Evolutionary conservation across 1,140 invertebrate genomes (phyloP).

Genomic region (Pseudachorutes palmiensis): DNA sequence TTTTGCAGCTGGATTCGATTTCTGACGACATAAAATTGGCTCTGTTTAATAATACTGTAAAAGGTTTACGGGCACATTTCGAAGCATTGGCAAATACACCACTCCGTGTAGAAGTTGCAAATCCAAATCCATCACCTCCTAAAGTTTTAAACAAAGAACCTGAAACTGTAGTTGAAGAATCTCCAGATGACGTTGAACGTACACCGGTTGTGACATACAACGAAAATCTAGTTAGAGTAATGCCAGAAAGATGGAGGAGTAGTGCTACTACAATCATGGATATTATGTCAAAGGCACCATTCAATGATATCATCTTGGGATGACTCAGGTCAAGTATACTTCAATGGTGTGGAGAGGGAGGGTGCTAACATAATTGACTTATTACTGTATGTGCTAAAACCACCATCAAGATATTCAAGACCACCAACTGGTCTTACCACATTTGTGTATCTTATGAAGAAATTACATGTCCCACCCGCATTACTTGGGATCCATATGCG

Average conservation of each 20-base stretch:
- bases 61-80: background rate
- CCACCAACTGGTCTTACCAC: background rate
- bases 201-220: too few species aligned
- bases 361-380: background rate
- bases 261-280: background rate
- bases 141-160: background rate
- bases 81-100: background rate
- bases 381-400: background rate
- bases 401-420: background rate
- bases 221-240: background rate
- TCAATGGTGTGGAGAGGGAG: background rate
- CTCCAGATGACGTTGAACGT: too few species aligned
- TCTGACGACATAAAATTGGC: constrained; percentile 14
- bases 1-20: background rate
- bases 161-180: background rate
- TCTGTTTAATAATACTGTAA: background rate
- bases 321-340: background rate
- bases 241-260: background rate
- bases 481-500: background rate
- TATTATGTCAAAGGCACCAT: background rate
- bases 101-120: background rate
- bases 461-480: background rate
- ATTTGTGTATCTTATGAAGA: background rate
- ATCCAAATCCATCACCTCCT: background rate
- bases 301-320: background rate